Evolutionary conservation across 2,888 invertebrate species (phyloP), one percentile per base, ranked within the genome.

Genomic region (Drosophila pseudotakahashii): DNA sequence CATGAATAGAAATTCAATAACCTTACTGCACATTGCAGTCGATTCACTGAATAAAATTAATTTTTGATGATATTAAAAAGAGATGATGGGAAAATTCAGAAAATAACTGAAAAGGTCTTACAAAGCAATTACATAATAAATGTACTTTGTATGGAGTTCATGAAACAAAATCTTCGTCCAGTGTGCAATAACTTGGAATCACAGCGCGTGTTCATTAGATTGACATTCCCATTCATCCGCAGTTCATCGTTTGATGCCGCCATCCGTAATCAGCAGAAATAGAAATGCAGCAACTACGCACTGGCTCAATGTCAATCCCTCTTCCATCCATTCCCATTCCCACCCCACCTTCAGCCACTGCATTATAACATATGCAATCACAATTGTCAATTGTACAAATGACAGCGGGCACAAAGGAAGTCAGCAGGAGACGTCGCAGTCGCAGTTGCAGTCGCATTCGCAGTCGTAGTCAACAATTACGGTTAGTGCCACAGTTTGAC

Each of bases 361-460:
- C 83, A 79, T 86, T 77, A 83, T 80, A 81, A 62, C 80, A 86
- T 80, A 82, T 82, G 85, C 81, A 85, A 85, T 85, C 85, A 78
- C 79, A 84, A 81, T 84, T 84, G 81, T 81, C 85, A 82, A 82
- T 82, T 82, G 82, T 73, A 77, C 80, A 80, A 85, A 82, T 82
- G 82, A 78, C 81, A 82, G 74, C 63, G 74, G 70, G 62, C 58
- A 71, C 36, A 64, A 53, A 42, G 64, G 39, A 30, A 42, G 69
- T 26, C 41, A 50, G 37, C 37, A 42, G 23, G 53, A 52, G 39
- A 47, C 44, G 26, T 26, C 26, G 26, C 26, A 26, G 79, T 76
- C 76, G 66, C 70, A 81, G 79, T 74, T n/a, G n/a, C n/a, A n/a
- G n/a, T n/a, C n/a, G 23, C 19, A 19, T 34, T 52, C 57, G 79